Evolutionary conservation across 2,113 vertebrate genomes (phyloP).

Genomic region (Artemisiospiza belli): DNA sequence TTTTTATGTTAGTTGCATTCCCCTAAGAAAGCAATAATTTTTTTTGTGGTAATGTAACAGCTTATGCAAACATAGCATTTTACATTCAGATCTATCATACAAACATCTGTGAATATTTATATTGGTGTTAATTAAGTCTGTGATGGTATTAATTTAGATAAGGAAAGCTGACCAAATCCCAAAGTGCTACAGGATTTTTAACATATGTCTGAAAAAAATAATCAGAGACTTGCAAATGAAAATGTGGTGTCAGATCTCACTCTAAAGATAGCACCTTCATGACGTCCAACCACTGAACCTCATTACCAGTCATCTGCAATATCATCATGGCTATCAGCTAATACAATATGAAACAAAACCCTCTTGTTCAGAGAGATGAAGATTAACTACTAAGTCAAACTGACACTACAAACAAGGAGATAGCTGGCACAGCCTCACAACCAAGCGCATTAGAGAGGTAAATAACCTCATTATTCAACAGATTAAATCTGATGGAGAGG

Average conservation of each 20-base stretch:
- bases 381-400: neutral
- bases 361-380: neutral
- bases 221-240: conserved; percentile 12
- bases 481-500: neutral
- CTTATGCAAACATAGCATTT: conserved; percentile 36
- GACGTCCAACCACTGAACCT: neutral
- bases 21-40: neutral
- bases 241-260: neutral
- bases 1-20: neutral
- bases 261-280: neutral
- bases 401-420: neutral
- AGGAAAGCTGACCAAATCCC: conserved; percentile 24
- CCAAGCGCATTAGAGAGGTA: neutral
- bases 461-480: neutral
- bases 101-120: conserved; percentile 51
- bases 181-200: neutral
- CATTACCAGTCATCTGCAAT: neutral
- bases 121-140: conserved; percentile 44
- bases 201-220: neutral
- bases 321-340: neutral
- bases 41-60: neutral
- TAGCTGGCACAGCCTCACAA: neutral
- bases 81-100: conserved; percentile 2
- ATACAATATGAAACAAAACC: neutral
- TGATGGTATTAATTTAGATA: conserved; percentile 57